Base-by-base conservation (phyloP, 1,140 invertebrate species). In the Cherax destructor region DNA sequence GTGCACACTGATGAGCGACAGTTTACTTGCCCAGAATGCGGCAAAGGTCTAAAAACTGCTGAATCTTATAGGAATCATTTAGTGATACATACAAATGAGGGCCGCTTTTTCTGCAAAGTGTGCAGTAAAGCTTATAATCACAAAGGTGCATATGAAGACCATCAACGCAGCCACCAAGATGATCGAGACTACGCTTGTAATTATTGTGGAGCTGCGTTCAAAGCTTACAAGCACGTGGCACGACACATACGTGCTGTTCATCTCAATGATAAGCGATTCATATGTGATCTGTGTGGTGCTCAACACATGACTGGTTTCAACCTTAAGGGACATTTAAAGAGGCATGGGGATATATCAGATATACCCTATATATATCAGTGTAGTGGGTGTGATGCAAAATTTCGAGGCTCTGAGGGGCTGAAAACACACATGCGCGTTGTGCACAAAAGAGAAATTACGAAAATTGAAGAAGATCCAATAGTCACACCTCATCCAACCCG, bases 261-360 rank as follows among this genome's bases (percentile, higher is more conserved):
- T 18, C 76, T 91, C 52, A 91, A 91, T 49, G 89, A 91, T 41
- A 91, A 91, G 83, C 83, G 89, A 13, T 91, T 91, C 41, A 69
- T 91, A 4, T 91, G 89, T 80, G 89, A 91, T 30, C 41, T 91
- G 21, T 91, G 89, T 41, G 89, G 89, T 10, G 83, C 83, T 50
- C 81, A 84, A 59, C 89, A 91, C 59, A 91, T 91, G 89, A 84
- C 89, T 11, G 83, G 89, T 10, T 91, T 91, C 30, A 91, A 91
- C 61, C 83, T 91, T 21, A 91, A 91, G 77, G 59, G 21, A 50
- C 89, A 91, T 50, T 30, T 91, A 52, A 91, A 80, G 47, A 91
- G 86, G 76, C 89, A 91, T 72, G 74, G 81, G 9, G 77, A 91
- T 41, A 7, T 91, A 7, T 78, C 89, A 16, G 74, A 69, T 9